These are phyloP conservation scores for Microcebus ravelobensis DNA, from an alignment of 2,113 vertebrate genomes.

Conservation along the genomic window DNA sequence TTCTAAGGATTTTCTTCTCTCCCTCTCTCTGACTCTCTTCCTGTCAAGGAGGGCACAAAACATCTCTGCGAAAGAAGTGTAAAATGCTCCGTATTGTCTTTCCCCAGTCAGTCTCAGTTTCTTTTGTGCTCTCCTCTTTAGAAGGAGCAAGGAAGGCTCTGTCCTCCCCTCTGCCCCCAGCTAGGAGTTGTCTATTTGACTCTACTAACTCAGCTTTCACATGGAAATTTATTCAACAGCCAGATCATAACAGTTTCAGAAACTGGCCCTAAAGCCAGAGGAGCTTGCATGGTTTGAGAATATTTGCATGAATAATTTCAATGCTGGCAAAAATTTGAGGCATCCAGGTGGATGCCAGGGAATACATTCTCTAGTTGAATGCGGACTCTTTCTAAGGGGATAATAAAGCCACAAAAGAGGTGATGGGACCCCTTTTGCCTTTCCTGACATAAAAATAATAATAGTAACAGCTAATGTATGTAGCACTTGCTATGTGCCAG, in stretches of 20 bases:
- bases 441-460: not conserved
- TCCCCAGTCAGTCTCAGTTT: not conserved
- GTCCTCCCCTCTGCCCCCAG: not conserved
- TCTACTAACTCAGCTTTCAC: constrained; percentile 8
- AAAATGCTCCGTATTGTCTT: not conserved
- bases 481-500: not conserved
- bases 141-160: not conserved
- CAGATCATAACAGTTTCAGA: not conserved
- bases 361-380: not conserved
- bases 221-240: not conserved
- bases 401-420: not conserved
- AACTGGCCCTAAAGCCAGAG: not conserved
- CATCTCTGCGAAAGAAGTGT: not conserved
- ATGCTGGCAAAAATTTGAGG: not conserved
- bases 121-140: not conserved
- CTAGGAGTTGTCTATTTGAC: not conserved
- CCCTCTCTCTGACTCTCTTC: not conserved
- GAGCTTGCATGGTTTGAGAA: not conserved
- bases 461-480: not conserved
- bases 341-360: not conserved
- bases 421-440: not conserved
- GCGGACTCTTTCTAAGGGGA: not conserved
- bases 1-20: not conserved
- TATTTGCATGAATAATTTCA: not conserved
- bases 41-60: not conserved